Evolutionary conservation across 1,140 invertebrate genomes (phyloP), one percentile per base, ranked within the genome.

Genomic region (Apis laboriosa): DNA sequence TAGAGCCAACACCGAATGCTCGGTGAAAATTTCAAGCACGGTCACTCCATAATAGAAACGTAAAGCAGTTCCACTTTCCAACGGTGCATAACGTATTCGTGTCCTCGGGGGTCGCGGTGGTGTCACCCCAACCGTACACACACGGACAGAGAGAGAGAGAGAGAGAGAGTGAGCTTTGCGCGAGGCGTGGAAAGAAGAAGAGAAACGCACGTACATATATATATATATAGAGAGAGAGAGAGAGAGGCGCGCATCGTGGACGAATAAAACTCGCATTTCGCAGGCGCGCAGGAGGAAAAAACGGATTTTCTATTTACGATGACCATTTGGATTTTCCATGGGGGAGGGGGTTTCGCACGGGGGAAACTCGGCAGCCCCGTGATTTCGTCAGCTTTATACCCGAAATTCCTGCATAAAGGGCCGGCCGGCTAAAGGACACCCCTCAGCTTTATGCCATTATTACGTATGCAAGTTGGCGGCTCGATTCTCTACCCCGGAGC

Each of bases 301-400:
- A 92, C 90, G 92, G 92, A 92, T 93, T 92, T 92, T 93, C 92
- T 92, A 92, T 93, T 93, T 93, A 93, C 92, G 92, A 93, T 93
- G 92, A 93, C 92, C 92, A 93, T 93, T 93, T 93, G 91, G 92
- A 92, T 92, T 93, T 92, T 89, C 89, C 90, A 82, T 90, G 74
- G 75, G 74, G 75, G 87, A 85, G 80, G 67, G 88, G 83, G 74
- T 81, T 49, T 84, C 74, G 84, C 70, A 75, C 49, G 17, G 1
- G 80, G 78, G 81, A 61, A 63, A 86, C 53, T 34, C 74, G 34
- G 87, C 86, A 83, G 83, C 77, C 87, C 34, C 4, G 91, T 90
- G 90, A 93, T 92, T 93, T 92, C 90, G 88, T 86, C 88, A 88
- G 92, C 90, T 92, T 92, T 92, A 91, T 90, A 90, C 87, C 91